These are phyloP conservation scores for Chloroclysta siterata DNA, from an alignment of 2,888 invertebrate species.

Conservation along the genomic window DNA sequence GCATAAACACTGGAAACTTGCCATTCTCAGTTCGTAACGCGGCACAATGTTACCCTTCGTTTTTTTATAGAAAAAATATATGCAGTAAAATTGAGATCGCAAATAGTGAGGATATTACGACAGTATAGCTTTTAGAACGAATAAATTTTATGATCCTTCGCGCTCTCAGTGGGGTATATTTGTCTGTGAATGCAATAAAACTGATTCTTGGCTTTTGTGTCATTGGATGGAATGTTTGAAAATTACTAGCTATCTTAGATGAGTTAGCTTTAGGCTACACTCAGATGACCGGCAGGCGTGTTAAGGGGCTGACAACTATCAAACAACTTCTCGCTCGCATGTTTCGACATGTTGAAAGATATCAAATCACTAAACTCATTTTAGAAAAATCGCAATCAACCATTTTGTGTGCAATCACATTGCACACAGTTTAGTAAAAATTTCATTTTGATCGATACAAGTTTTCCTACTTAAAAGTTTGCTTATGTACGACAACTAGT, in stretches of 20 bases:
- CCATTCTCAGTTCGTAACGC: conserved; percentile 18
- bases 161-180: conserved; percentile 36
- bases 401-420: too few relatives aligned
- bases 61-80: conserved; percentile 41
- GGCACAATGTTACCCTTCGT: conserved; percentile 32
- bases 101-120: conserved; percentile 41
- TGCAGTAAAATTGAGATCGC: conserved; percentile 39
- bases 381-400: too few relatives aligned
- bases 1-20: neutral
- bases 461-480: too few relatives aligned
- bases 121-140: conserved; percentile 47
- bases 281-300: too few relatives aligned
- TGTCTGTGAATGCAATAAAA: conserved; percentile 37
- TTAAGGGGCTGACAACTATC: too few relatives aligned
- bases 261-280: too few relatives aligned
- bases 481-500: too few relatives aligned
- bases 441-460: too few relatives aligned
- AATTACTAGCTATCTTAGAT: neutral
- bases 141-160: conserved; percentile 50
- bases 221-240: conserved; percentile 22
- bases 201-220: conserved; percentile 25
- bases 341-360: too few relatives aligned
- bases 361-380: too few relatives aligned
- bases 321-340: too few relatives aligned
- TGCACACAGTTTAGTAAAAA: too few relatives aligned